phyloP scores from a whole-genome alignment of 2,797 vertebrate species.

The Sorex maritimensis region DNA sequence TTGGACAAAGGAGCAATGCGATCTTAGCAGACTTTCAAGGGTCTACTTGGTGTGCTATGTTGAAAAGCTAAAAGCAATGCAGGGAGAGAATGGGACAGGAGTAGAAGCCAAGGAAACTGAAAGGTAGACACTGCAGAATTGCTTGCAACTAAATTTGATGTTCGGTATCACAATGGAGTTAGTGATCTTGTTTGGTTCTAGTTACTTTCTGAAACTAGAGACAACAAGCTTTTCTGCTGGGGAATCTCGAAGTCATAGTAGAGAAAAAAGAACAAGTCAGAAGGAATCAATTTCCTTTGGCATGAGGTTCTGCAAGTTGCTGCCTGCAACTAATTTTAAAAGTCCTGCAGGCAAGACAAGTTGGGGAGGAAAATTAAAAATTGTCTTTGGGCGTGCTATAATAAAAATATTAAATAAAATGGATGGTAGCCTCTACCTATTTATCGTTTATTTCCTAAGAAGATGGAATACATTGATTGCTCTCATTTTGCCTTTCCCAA shows the following conservation, averaged over 20 bases:
- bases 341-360: background rate
- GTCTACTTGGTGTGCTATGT: background rate
- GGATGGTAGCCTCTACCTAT: constrained; percentile 16
- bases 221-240: background rate
- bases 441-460: constrained; percentile 60
- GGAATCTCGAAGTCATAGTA: background rate
- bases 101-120: background rate
- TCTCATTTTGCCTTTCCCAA: constrained; percentile 66
- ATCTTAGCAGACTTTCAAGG: background rate
- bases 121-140: background rate
- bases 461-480: constrained; percentile 36
- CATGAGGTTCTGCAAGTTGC: background rate
- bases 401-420: constrained; percentile 53
- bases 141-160: fast-evolving
- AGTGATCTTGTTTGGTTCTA: background rate
- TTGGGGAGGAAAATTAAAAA: constrained; percentile 33
- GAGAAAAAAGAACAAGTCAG: background rate
- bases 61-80: background rate
- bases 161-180: background rate
- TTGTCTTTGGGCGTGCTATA: constrained; percentile 21
- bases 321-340: background rate
- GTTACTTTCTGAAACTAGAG: background rate
- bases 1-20: background rate
- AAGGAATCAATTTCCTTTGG: background rate
- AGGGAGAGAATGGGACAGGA: fast-evolving